Percentiles rank a stretch among this genome's conserved stretches.
phyloP scores from a whole-genome alignment of 2,888 invertebrate genomes.

The Athalia circularis region DNA sequence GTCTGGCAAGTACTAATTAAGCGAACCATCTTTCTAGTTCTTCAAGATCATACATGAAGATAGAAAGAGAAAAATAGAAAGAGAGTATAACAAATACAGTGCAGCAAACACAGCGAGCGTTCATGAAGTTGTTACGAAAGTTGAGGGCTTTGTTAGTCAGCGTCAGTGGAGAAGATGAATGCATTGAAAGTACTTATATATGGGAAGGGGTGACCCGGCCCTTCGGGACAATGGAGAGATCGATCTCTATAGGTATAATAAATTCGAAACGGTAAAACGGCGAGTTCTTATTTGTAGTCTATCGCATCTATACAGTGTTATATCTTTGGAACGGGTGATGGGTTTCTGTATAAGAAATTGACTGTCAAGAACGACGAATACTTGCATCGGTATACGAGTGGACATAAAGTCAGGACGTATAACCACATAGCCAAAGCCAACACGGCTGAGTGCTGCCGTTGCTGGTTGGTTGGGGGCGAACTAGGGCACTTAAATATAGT shows the following conservation, averaged over 20 bases:
- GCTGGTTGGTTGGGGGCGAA: conserved; percentile 20
- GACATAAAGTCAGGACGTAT: conserved; percentile 48
- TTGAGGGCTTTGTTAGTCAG: too few species aligned
- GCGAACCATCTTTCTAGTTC: too few species aligned
- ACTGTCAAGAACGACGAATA: conserved; percentile 9
- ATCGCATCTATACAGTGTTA: neutral
- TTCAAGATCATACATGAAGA: too few species aligned
- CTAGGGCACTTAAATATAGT: conserved; percentile 49
- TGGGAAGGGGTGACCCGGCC: conserved; percentile 23
- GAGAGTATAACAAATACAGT: too few species aligned
- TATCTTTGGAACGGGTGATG: conserved; percentile 6
- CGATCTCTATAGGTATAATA: neutral
- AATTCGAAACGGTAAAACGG: conserved; percentile 19
- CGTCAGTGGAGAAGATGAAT: neutral
- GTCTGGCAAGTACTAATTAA: too few species aligned
- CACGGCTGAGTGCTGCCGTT: too few species aligned
- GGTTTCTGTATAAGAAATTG: conserved; percentile 20
- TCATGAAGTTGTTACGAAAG: too few species aligned
- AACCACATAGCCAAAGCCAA: conserved; percentile 23
- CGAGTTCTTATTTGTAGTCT: too few species aligned
- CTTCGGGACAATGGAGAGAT: conserved; percentile 26
- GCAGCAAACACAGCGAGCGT: too few species aligned
- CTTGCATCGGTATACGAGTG: neutral
- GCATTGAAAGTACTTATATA: neutral
- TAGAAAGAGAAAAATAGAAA: too few species aligned